A percentile compares a stretch with the other conserved stretches of the same genome.
These are phyloP conservation scores for Papilio machaon DNA, from an alignment of 1,140 invertebrate genomes.

Conservation along the genomic window DNA sequence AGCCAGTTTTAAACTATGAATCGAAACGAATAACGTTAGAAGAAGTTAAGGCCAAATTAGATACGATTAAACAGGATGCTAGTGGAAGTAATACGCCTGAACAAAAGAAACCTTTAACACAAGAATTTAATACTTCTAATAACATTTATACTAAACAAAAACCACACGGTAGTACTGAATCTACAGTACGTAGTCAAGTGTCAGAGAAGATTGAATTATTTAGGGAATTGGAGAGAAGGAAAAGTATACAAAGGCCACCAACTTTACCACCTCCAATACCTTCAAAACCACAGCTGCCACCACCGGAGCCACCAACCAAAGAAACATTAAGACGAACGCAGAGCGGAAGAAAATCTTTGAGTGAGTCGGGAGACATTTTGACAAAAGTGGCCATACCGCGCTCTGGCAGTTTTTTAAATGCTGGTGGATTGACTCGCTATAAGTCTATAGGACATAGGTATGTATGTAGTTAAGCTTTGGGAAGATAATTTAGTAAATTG, in stretches of 20 bases:
- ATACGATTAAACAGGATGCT: conserved; percentile 76
- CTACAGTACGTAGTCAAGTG: conserved; percentile 77
- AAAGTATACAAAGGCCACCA: conserved; percentile 79
- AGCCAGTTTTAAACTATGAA: conserved; percentile 64
- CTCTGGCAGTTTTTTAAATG: conserved; percentile 91
- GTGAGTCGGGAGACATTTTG: conserved; percentile 87
- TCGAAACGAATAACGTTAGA: conserved; percentile 79
- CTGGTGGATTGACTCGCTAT: conserved; percentile 86
- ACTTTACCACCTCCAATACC: conserved; percentile 77
- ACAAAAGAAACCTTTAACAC: conserved; percentile 72
- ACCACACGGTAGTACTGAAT: conserved; percentile 71
- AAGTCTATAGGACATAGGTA: conserved; percentile 85
- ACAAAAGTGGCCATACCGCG: conserved; percentile 92
- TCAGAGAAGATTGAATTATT: conserved; percentile 81
- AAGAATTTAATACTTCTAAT: conserved; percentile 58
- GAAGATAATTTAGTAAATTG: conserved; percentile 32
- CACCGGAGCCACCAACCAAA: conserved; percentile 56
- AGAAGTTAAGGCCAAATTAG: conserved; percentile 82
- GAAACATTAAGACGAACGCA: conserved; percentile 78
- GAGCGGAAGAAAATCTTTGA: conserved; percentile 76
- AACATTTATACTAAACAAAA: conserved; percentile 55
- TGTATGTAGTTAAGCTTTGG: conserved; percentile 46
- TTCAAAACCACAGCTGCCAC: conserved; percentile 65
- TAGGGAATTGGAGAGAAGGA: conserved; percentile 80
- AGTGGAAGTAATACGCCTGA: conserved; percentile 70